Evolutionary conservation across 2,888 invertebrate genomes (phyloP), one percentile per base, ranked within the genome.

Genomic region (Caenorhabditis angaria): DNA sequence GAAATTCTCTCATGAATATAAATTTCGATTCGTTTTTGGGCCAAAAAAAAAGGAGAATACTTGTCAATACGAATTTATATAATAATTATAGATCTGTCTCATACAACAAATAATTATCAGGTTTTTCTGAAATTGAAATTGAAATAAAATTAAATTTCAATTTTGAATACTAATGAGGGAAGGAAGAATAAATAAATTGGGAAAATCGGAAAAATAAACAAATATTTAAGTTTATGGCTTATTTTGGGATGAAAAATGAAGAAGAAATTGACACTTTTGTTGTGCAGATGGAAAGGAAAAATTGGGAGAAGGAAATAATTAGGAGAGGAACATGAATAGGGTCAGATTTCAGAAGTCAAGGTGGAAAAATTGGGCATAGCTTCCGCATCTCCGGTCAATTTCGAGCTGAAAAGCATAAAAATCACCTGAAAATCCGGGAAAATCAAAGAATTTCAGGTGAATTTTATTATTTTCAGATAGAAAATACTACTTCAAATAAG

Each of bases 101-200:
- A 14, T 18, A 41, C 10, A 41, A 41, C 41, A 41, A 41, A 41
- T 41, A 41, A 41, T 41, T 41, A 41, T 41, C 41, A 41, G 14
- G 18, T 41, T 41, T 41, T 41, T 18, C 18, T 18, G 18, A 41
- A 41, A 41, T 2, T 2, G 18, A 6, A 12, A 18, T 41, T 41
- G 10, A 3, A 14, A 18, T 41, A 18, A 18, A 41, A 41, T 12
- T 41, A 10, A 10, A 41, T 41, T 18, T 41, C 10, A 41, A 41
- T 18, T n/a, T n/a, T 41, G 41, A 41, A 41, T 41, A 41, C 41
- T 41, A 41, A 41, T 41, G 41, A 41, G 41, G 41, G 41, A n/a
- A n/a, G n/a, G 41, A 41, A 41, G 6, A 41, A 32, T 32, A 32
- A 32, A 32, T 32, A 32, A 5, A 32, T 8, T 32, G 6, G 32